These are phyloP conservation scores for Colletes latitarsis DNA, from an alignment of 1,140 invertebrate species.

Conservation along the genomic window DNA sequence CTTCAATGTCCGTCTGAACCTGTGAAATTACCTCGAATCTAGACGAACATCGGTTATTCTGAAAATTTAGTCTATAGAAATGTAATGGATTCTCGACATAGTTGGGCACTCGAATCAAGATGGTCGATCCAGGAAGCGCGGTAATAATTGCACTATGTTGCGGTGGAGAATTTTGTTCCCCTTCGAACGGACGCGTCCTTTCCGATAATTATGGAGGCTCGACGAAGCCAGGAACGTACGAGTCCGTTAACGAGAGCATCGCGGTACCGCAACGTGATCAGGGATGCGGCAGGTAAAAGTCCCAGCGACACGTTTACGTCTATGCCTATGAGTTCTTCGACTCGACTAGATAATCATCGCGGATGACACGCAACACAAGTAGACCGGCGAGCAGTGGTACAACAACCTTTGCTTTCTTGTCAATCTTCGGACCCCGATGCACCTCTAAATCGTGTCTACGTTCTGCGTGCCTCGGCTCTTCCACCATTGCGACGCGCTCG, in stretches of 20 bases:
- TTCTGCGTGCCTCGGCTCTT: background rate
- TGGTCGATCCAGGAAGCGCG: background rate
- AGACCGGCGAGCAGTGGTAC: conserved; percentile 12
- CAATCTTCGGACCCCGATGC: background rate
- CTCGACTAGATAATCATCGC: conserved; percentile 44
- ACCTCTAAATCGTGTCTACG: background rate
- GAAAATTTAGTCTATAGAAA: too few species aligned
- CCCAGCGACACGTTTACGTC: conserved; percentile 52
- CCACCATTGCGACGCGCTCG: too few species aligned
- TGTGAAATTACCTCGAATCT: too few species aligned
- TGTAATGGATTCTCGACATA: too few species aligned
- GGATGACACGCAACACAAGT: conserved; percentile 54
- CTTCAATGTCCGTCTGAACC: too few species aligned
- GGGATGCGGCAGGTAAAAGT: conserved; percentile 66
- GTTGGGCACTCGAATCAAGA: too few species aligned
- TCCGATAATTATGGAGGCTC: conserved; percentile 16
- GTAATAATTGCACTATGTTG: background rate
- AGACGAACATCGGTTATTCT: too few species aligned
- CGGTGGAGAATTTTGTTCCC: conserved; percentile 14
- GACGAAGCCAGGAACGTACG: conserved; percentile 43
- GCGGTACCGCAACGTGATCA: conserved; percentile 63
- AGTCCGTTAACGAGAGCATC: conserved; percentile 52
- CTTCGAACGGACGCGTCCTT: conserved; percentile 26
- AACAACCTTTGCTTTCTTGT: background rate
- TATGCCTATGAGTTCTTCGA: conserved; percentile 46